phyloP scores from a whole-genome alignment of 2,113 vertebrate species.

The Chitala chitala region DNA sequence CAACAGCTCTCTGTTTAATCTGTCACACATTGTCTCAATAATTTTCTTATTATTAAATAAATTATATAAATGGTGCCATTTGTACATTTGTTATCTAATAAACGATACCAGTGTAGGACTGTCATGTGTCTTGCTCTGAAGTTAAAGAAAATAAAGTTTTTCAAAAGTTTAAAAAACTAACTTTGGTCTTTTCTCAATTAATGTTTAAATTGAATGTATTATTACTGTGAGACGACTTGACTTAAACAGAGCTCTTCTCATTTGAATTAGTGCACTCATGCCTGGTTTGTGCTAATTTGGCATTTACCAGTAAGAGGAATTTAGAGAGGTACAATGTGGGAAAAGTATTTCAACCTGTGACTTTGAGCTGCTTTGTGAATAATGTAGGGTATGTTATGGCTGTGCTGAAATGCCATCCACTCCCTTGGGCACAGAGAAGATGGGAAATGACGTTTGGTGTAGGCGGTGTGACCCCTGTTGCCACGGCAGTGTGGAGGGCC shows the following conservation, averaged over 20 bases:
- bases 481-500: neutral
- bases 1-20: too few relatives aligned
- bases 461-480: neutral
- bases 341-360: slow-evolving; percentile 28
- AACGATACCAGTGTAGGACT: slow-evolving; percentile 10
- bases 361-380: slow-evolving; percentile 32
- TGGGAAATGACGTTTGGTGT: neutral
- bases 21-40: neutral
- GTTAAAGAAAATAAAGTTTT: neutral
- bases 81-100: neutral
- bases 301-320: neutral
- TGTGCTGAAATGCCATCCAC: neutral
- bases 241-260: neutral
- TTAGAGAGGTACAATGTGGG: neutral
- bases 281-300: slow-evolving; percentile 25
- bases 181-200: neutral
- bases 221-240: slow-evolving; percentile 4
- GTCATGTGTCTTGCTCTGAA: neutral
- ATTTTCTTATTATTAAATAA: slow-evolving; percentile 9
- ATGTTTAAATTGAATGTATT: too few relatives aligned
- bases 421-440: too few relatives aligned
- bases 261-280: neutral
- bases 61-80: too few relatives aligned
- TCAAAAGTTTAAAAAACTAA: neutral
- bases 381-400: slow-evolving; percentile 14